Conservation (phyloP, 2,888 invertebrate species). For the Coelopa pilipes region DNA sequence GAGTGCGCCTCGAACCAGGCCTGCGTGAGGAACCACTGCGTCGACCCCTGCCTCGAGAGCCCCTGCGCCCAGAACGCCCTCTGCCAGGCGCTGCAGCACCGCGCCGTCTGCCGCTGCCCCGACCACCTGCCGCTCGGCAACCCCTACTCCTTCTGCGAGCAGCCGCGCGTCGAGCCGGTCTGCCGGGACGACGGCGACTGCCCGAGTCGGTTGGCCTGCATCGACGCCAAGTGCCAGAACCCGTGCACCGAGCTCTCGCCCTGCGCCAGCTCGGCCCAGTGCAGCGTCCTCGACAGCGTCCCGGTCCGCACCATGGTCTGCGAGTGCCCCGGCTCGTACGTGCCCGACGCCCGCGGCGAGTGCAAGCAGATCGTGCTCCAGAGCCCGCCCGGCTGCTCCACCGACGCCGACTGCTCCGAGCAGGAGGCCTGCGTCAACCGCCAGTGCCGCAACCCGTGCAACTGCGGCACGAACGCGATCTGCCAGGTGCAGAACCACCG, state of each 20-base stretch:
- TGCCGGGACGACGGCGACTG: constrained; percentile 84
- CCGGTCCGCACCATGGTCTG: constrained; percentile 90
- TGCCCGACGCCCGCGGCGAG: constrained; percentile 81
- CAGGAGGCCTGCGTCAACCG: constrained; percentile 87
- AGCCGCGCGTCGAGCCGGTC: constrained; percentile 71
- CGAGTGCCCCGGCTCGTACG: constrained; percentile 86
- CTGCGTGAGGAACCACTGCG: constrained; percentile 78
- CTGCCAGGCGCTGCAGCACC: constrained; percentile 84
- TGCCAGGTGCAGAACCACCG: constrained; percentile 86
- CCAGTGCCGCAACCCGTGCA: constrained; percentile 87
- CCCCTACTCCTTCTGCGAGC: constrained; percentile 80
- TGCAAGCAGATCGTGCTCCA: constrained; percentile 79
- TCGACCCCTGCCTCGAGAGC: constrained; percentile 80
- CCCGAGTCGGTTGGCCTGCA: constrained; percentile 82
- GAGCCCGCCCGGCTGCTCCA: constrained; percentile 79
- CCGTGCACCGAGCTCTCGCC: constrained; percentile 82
- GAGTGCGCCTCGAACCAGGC: constrained; percentile 83
- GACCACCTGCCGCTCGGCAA: constrained; percentile 82
- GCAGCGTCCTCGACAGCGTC: constrained; percentile 84
- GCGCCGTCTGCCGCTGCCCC: constrained; percentile 85
- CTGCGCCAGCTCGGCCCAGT: constrained; percentile 79
- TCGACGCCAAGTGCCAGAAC: constrained; percentile 80
- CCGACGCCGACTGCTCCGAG: constrained; percentile 81
- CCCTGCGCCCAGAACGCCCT: constrained; percentile 87
- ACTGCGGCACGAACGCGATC: constrained; percentile 85